phyloP scores from a whole-genome alignment of 2,888 invertebrate genomes.

The Drosophila lutescens region DNA sequence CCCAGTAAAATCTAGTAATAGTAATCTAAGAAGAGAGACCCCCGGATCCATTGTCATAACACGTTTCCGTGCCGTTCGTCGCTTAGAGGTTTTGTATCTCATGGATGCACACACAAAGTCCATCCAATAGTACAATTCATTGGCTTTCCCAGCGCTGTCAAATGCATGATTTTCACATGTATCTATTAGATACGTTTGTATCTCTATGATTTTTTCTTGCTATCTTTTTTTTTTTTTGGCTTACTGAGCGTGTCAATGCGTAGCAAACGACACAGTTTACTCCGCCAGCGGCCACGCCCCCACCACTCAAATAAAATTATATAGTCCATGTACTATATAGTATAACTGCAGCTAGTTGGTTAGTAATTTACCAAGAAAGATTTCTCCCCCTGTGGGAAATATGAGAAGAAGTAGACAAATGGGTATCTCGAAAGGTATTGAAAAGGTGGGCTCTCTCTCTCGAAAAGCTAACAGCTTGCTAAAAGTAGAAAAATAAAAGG shows the following conservation, averaged over 20 bases:
- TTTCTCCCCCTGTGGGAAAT: constrained; percentile 29
- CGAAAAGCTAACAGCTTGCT: constrained; percentile 65
- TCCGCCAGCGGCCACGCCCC: not conserved
- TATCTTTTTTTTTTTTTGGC: constrained; percentile 8
- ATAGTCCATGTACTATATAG: constrained; percentile 3
- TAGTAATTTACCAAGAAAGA: constrained; percentile 33
- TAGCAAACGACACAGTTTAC: constrained; percentile 77
- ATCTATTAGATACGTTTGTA: constrained; percentile 79
- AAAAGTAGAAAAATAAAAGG: constrained; percentile 9
- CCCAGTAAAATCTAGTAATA: not conserved
- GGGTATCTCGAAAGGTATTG: not conserved
- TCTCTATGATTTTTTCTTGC: constrained; percentile 33
- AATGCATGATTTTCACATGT: constrained; percentile 82
- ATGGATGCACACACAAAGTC: constrained; percentile 54
- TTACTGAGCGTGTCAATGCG: constrained; percentile 71
- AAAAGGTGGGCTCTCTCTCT: not conserved
- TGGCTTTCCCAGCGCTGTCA: constrained; percentile 73
- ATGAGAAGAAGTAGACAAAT: not conserved
- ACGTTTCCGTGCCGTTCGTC: constrained; percentile 54
- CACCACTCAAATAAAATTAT: constrained; percentile 30
- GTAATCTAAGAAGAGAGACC: constrained; percentile 1
- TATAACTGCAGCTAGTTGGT: constrained; percentile 9
- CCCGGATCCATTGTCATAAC: constrained; percentile 69
- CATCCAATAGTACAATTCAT: constrained; percentile 74
- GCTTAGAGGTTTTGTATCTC: constrained; percentile 59